Base-by-base conservation (phyloP, 2,888 invertebrate genomes). In the Anarsia innoxiella region DNA sequence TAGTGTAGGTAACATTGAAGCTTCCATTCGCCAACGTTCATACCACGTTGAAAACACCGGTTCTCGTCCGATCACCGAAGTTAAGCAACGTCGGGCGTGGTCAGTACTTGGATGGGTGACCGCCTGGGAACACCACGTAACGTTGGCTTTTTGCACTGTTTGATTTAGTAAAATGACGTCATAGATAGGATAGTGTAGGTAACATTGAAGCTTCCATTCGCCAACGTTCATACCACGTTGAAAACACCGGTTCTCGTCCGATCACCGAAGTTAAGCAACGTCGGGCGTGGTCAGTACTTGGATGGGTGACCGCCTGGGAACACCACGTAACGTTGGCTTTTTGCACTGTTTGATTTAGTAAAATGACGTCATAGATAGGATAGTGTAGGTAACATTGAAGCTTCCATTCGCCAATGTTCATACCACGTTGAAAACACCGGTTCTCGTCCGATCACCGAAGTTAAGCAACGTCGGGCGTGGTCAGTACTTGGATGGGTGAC, bases 371-470 rank as follows among this genome's bases (percentile, higher is more conserved):
- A n/a, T n/a, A n/a, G n/a, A n/a, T n/a, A n/a, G n/a, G n/a, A n/a
- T n/a, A n/a, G n/a, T n/a, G n/a, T n/a, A n/a, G n/a, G n/a, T n/a
- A n/a, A n/a, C n/a, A n/a, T n/a, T n/a, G n/a, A n/a, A n/a, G n/a
- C n/a, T n/a, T n/a, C n/a, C n/a, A n/a, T n/a, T n/a, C n/a, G 19
- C 19, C 16, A 32, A 32, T 23, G 32, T 32, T 32, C 32, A 32
- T 32, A 32, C 32, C 32, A 32, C 19, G 32, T 32, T 32, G 32
- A 32, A 32, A 23, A 32, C 32, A 32, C 32, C 32, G 65, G 63
- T 74, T 77, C 77, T 78, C 78, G 76, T 79, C 77, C 75, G 78
- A 79, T 79, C 78, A 79, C 79, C 75, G 78, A 76, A 77, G 75
- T 76, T 72, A 78, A 75, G 75, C 75, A 77, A 72, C 74, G 67